Conservation (phyloP, 2,113 vertebrate species). For the Progne subis region DNA sequence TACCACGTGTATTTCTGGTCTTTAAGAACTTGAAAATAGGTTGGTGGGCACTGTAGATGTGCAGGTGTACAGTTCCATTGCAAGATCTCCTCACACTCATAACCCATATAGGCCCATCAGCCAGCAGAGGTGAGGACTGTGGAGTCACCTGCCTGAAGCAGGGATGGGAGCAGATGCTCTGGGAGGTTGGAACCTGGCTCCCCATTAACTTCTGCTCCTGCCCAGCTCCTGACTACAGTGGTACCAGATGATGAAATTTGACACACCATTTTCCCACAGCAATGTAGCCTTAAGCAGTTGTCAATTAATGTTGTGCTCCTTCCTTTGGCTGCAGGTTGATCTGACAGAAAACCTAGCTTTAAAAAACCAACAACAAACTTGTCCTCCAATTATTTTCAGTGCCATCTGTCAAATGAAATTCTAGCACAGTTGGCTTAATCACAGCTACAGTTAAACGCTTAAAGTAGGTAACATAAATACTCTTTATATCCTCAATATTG, state of each 20-base stretch:
- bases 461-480: neutral
- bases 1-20: neutral
- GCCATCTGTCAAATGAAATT: neutral
- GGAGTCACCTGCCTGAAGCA: neutral
- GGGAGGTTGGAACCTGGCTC: neutral
- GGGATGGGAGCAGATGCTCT: neutral
- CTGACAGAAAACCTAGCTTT: neutral
- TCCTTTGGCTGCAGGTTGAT: neutral
- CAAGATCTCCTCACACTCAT: neutral
- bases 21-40: neutral
- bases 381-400: neutral
- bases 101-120: fast-evolving
- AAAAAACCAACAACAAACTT: neutral
- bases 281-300: neutral
- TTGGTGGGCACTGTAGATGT: neutral
- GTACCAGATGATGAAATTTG: too few species aligned
- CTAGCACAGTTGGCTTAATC: neutral
- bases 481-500: neutral
- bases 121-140: neutral
- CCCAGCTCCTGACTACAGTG: fast-evolving
- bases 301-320: neutral
- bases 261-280: neutral
- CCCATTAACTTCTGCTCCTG: fast-evolving
- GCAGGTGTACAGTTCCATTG: neutral
- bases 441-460: neutral